These are phyloP conservation scores for Dromaius novaehollandiae DNA, from an alignment of 2,113 vertebrate species.

Conservation along the genomic window DNA sequence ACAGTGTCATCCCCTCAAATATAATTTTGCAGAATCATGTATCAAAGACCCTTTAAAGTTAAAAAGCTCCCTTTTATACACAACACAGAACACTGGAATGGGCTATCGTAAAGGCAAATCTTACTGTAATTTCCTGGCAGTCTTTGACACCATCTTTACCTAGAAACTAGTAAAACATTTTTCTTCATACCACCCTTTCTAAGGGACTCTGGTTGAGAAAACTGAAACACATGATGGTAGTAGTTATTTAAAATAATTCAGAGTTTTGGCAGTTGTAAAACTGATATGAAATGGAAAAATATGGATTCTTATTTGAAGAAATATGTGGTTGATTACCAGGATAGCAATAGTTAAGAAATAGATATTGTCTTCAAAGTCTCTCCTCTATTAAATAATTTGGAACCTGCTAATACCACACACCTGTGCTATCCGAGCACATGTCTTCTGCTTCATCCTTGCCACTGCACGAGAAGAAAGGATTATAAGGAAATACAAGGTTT, in stretches of 20 bases:
- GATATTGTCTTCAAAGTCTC: neutral
- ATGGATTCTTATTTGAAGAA: neutral
- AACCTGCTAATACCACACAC: neutral
- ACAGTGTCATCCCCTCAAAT: neutral
- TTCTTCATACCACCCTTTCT: neutral
- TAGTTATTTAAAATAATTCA: neutral
- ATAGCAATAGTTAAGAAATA: neutral
- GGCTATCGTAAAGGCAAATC: neutral
- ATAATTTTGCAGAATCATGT: neutral
- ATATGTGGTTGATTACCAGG: neutral
- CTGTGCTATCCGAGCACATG: neutral
- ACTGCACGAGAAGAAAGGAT: neutral
- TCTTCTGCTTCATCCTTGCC: neutral
- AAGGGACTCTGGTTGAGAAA: neutral
- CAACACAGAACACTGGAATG: neutral
- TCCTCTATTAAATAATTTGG: neutral
- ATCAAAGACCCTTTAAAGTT: neutral
- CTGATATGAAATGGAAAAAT: neutral
- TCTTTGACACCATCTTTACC: neutral
- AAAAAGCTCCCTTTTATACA: neutral
- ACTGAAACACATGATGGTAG: neutral
- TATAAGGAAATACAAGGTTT: neutral
- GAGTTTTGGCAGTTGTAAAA: neutral
- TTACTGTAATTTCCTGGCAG: neutral
- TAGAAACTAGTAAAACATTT: neutral